Evolutionary conservation across 2,888 invertebrate species (phyloP), one percentile per base, ranked within the genome.

Genomic region (Cylloceria caligata): DNA sequence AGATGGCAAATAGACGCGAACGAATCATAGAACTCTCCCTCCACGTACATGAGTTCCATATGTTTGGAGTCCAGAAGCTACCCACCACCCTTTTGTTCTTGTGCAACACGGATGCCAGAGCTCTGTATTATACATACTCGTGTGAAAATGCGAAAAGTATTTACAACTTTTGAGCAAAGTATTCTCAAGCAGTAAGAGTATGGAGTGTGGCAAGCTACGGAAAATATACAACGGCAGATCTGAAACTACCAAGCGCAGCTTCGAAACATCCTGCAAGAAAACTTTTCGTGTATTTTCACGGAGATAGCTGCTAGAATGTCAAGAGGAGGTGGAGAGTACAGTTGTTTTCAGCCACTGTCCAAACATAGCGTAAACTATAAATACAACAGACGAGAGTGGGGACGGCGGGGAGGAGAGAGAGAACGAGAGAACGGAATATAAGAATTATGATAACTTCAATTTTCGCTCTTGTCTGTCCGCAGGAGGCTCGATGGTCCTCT

Each of bases 271-370:
- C 47, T 52, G 73, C 36, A n/a, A 45, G 52, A 77, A 73, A 81
- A 81, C 45, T 81, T 81, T 81, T 72, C 72, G 62, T 77, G 77
- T 77, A 77, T 81, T 73, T 81, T 74, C 74, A 52, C 30, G 42
- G 34, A 67, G 30, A 75, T 81, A 76, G n/a, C 52, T 62, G 57
- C 64, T 60, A 69, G 62, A 60, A 62, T 36, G 39, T 72, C 21
- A 7, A 27, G 39, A 16, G 11, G 27, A 24, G 49, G 57, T 11
- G 73, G 3, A 36, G 24, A 27, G 64, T 24, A 68, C n/a, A 36
- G 16, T 74, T 67, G 62, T 65, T 73, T 69, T 68, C 19, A 49
- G 55, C 62, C 55, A 36, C 45, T 52, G 39, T 68, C 39, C 39
- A 65, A 71, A 64, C 49, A 49, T 11, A 62, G 47, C 16, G 30